phyloP scores from a whole-genome alignment of 2,888 invertebrate genomes.

The Leptogaster cylindrica region DNA sequence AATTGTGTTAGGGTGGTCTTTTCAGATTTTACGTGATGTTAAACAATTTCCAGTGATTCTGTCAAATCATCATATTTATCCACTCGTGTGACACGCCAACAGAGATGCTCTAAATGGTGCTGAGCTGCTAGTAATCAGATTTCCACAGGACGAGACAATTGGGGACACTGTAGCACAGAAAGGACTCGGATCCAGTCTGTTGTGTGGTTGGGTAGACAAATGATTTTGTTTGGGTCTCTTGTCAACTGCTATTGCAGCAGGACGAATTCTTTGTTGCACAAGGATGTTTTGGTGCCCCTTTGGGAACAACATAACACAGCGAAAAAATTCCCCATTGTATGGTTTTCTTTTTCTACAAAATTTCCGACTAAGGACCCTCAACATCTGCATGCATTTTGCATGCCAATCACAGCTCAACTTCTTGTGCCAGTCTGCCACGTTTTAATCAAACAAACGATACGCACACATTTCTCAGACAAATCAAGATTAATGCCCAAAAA shows the following conservation, averaged over 20 bases:
- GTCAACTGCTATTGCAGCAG: not conserved
- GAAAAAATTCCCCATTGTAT: too few relatives aligned
- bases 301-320: too few relatives aligned
- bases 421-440: too few relatives aligned
- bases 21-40: conserved; percentile 45
- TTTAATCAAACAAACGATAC: too few relatives aligned
- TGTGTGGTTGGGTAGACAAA: conserved; percentile 14
- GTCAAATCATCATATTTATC: conserved; percentile 27
- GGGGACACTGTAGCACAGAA: conserved; percentile 21
- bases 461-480: too few relatives aligned
- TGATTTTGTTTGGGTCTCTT: not conserved
- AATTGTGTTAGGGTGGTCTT: conserved; percentile 32
- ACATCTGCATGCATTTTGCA: too few relatives aligned
- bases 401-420: too few relatives aligned
- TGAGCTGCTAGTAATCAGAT: conserved; percentile 43
- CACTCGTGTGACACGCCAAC: not conserved
- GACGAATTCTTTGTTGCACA: too few relatives aligned
- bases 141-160: conserved; percentile 30
- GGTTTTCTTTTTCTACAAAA: too few relatives aligned
- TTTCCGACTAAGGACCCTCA: too few relatives aligned
- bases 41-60: conserved; percentile 42
- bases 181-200: not conserved
- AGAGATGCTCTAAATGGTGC: conserved; percentile 12
- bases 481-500: conserved; percentile 34
- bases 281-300: too few relatives aligned